Evolutionary conservation across 2,888 invertebrate genomes (phyloP), one percentile per base, ranked within the genome.

Genomic region (Brachypalpus laphriformis): DNA sequence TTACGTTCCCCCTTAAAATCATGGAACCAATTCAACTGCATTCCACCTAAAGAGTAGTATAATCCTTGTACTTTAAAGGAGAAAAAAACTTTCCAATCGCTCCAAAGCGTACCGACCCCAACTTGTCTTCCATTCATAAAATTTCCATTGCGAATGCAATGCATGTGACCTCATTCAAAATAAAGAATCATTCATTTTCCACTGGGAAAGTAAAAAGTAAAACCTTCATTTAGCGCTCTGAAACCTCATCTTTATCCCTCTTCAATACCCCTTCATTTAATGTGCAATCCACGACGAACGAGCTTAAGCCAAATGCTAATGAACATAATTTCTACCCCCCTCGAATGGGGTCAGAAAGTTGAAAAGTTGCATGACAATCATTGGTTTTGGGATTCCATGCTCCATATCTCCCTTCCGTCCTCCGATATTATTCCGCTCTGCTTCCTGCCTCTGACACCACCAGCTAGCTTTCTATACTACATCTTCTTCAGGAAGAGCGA

Each of bases 311-410:
- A 81, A 76, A 85, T 75, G 85, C 85, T 81, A 85, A 85, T 75
- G 81, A 85, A 85, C 75, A 70, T 81, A 85, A 81, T 85, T 75
- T 57, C 34, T 8, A 34, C 9, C 31, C 28, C 57, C 56, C 31
- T 45, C 16, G 71, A 85, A 85, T 81, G 75, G 74, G 85, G 85
- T 85, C 85, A 85, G 54, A 85, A 85, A 85, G 85, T 85, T 85
- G 75, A 81, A 85, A 85, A 85, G 85, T 81, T 85, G 81, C 76
- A 81, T 71, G 81, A 81, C 85, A 85, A 85, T 85, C 85, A 85
- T 81, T 76, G 85, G 85, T 75, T 81, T 81, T 14, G 75, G 57
- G 59, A 77, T 82, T 72, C 71, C 61, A 51, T 65, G 45, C 61
- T 75, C 6, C 59, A 42, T 40, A 40, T 68, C 54, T 61, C 40